phyloP scores from a whole-genome alignment of 2,888 invertebrate species.

The Drosophila bunnanda region DNA sequence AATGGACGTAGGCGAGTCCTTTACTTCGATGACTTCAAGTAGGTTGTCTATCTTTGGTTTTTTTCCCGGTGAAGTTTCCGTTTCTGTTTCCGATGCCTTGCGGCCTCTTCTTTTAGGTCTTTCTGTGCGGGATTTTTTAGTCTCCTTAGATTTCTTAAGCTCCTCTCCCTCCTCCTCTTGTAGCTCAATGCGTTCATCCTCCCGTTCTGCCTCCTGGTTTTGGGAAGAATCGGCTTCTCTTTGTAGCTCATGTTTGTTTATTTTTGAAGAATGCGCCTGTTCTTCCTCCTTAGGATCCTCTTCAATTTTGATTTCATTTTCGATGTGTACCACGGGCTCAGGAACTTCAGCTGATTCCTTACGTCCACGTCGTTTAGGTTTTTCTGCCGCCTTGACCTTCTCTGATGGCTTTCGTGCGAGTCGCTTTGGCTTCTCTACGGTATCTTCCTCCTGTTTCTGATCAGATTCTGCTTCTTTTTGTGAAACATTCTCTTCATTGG shows the following conservation, averaged over 20 bases:
- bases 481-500: not conserved
- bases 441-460: not conserved
- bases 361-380: slow-evolving; percentile 16
- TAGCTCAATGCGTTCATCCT: not conserved
- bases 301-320: not conserved
- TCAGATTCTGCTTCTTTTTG: not conserved
- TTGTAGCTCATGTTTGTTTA: not conserved
- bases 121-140: not conserved
- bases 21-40: not conserved
- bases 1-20: not conserved
- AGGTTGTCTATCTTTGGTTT: not conserved
- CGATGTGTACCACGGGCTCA: not conserved
- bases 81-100: slow-evolving; percentile 25
- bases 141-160: not conserved
- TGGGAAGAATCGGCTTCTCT: too few relatives aligned
- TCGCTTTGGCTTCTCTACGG: not conserved
- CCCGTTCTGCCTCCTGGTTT: not conserved
- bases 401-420: not conserved
- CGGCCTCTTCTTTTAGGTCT: slow-evolving; percentile 31
- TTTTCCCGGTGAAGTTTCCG: not conserved
- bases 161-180: not conserved
- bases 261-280: not conserved
- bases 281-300: not conserved
- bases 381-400: not conserved
- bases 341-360: slow-evolving; percentile 13